Percentiles rank a stretch among this genome's conserved stretches.
These are phyloP conservation scores for Sylvilagus floridanus DNA, from an alignment of 2,797 vertebrate genomes.

Conservation along the genomic window DNA sequence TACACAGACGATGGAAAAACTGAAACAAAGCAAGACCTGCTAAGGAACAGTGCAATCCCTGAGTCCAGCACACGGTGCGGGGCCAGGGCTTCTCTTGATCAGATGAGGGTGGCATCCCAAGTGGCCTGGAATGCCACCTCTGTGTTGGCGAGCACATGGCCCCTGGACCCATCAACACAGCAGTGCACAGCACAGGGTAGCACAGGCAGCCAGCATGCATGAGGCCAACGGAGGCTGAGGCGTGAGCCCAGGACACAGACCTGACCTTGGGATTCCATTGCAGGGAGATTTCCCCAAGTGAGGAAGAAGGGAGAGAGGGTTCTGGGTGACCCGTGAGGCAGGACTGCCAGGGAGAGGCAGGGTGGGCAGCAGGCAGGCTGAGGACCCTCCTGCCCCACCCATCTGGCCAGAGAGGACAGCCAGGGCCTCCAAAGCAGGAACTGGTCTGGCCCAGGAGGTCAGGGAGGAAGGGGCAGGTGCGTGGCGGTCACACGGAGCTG, in stretches of 20 bases:
- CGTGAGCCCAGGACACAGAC: background rate
- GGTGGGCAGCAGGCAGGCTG: background rate
- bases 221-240: background rate
- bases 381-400: background rate
- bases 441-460: background rate
- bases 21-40: background rate
- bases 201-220: too few relatives aligned
- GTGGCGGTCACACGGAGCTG: fast-evolving
- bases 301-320: too few relatives aligned
- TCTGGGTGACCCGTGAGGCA: background rate
- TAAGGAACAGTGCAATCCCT: background rate
- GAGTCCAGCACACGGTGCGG: background rate
- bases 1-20: background rate
- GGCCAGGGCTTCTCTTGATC: background rate
- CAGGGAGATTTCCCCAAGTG: background rate
- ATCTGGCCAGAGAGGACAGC: background rate
- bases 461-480: background rate
- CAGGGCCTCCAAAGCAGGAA: background rate
- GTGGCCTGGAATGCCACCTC: background rate
- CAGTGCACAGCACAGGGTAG: fast-evolving
- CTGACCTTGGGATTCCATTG: background rate
- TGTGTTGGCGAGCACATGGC: background rate
- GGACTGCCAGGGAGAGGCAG: background rate
- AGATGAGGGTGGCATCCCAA: background rate
- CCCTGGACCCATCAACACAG: background rate